Evolutionary conservation across 1,140 invertebrate genomes (phyloP).

Genomic region (Heliconius melpomene): DNA sequence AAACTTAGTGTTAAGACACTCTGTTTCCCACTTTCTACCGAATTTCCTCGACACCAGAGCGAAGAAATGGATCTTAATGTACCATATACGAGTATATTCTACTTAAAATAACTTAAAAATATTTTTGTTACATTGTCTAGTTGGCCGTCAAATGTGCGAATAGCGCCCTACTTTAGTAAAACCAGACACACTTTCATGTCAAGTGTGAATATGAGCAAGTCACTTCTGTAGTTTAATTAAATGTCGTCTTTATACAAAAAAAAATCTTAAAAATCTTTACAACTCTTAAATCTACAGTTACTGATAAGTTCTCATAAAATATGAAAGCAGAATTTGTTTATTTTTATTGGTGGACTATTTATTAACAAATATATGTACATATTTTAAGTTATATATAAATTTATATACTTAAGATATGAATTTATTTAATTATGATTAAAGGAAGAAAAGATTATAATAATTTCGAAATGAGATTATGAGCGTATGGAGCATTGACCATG

Average conservation of each 20-base stretch:
- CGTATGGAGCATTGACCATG: too few relatives aligned
- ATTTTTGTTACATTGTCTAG: slow-evolving; percentile 17
- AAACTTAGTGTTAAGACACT: too few relatives aligned
- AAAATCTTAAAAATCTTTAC: background rate
- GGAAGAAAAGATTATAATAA: too few relatives aligned
- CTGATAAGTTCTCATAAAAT: background rate
- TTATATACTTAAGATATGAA: too few relatives aligned
- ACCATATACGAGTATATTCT: background rate
- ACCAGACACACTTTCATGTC: slow-evolving; percentile 46
- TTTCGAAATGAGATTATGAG: slow-evolving; percentile 17
- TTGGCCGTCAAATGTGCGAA: slow-evolving; percentile 41
- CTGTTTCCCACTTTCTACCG: too few relatives aligned
- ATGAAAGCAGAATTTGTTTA: background rate
- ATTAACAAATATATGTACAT: background rate
- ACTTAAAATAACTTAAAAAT: background rate
- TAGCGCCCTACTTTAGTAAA: slow-evolving; percentile 45
- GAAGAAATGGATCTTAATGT: too few relatives aligned
- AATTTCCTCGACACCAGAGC: too few relatives aligned
- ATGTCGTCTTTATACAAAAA: background rate
- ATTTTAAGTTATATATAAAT: too few relatives aligned
- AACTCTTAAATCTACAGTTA: background rate
- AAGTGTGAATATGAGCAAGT: slow-evolving; percentile 29
- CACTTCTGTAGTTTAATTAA: slow-evolving; percentile 31
- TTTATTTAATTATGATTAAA: too few relatives aligned
- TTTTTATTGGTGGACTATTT: background rate